Evolutionary conservation across 2,888 invertebrate species (phyloP).

Genomic region (Dicycla oo): DNA sequence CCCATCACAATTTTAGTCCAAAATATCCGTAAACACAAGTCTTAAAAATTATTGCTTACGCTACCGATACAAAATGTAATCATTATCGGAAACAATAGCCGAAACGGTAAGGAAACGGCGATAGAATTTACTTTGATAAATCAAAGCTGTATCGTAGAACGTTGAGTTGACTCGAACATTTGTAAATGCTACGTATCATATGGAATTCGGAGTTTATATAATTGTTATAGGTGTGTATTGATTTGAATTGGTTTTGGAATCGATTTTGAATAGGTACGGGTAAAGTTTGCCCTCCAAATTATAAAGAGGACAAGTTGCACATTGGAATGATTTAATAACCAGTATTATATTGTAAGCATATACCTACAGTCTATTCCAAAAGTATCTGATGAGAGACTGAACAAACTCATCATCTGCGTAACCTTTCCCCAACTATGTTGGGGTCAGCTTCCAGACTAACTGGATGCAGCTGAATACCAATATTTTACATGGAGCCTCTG

Average conservation of each 20-base stretch:
- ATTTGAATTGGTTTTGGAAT: slow-evolving; percentile 24
- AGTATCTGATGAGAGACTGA: neutral
- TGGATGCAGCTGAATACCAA: neutral
- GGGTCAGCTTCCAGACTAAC: neutral
- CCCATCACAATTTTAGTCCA: neutral
- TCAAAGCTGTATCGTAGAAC: slow-evolving; percentile 69
- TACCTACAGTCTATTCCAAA: neutral
- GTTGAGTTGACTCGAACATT: slow-evolving; percentile 68
- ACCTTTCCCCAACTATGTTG: neutral
- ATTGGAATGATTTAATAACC: neutral
- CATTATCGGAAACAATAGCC: slow-evolving; percentile 66
- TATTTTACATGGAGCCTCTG: neutral
- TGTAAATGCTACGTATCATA: slow-evolving; percentile 53
- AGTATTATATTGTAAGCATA: neutral
- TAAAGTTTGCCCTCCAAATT: neutral
- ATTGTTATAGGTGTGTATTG: slow-evolving; percentile 22
- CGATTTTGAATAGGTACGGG: neutral
- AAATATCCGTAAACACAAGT: neutral
- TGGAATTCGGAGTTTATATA: slow-evolving; percentile 32
- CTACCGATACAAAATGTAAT: slow-evolving; percentile 49
- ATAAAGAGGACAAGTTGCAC: neutral
- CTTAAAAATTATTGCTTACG: neutral
- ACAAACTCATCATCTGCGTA: neutral
- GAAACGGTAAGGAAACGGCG: slow-evolving; percentile 59
- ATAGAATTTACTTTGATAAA: slow-evolving; percentile 77